These are phyloP conservation scores for Mormyrus hasselquistii DNA, from an alignment of 2,797 vertebrate genomes.

Conservation along the genomic window DNA sequence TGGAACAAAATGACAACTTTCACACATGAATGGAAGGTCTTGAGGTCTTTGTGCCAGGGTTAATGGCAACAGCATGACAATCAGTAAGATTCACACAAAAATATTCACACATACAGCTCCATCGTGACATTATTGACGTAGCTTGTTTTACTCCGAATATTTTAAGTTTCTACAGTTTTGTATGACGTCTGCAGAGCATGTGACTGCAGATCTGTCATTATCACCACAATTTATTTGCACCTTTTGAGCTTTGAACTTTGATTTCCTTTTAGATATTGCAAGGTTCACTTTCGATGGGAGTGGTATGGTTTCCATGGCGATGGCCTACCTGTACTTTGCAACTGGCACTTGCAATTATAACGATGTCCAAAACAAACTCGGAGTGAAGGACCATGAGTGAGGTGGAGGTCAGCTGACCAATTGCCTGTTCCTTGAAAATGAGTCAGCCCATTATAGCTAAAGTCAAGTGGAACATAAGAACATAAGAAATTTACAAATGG, in stretches of 20 bases:
- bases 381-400: not conserved
- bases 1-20: not conserved
- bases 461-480: not conserved
- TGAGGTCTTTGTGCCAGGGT: not conserved
- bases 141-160: not conserved
- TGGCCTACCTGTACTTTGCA: not conserved
- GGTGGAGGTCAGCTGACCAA: not conserved
- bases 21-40: not conserved
- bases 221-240: not conserved
- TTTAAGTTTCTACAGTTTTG: not conserved
- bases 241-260: not conserved
- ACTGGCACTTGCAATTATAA: not conserved
- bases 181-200: not conserved
- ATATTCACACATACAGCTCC: not conserved
- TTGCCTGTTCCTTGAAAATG: not conserved
- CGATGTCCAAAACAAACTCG: not conserved
- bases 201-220: not conserved
- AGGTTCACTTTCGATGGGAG: not conserved
- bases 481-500: not conserved
- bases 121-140: not conserved
- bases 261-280: not conserved
- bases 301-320: not conserved
- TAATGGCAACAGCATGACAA: not conserved
- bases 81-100: not conserved
- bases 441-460: not conserved